Evolutionary conservation across 1,140 invertebrate genomes (phyloP).

Genomic region (Papilio glaucus): DNA sequence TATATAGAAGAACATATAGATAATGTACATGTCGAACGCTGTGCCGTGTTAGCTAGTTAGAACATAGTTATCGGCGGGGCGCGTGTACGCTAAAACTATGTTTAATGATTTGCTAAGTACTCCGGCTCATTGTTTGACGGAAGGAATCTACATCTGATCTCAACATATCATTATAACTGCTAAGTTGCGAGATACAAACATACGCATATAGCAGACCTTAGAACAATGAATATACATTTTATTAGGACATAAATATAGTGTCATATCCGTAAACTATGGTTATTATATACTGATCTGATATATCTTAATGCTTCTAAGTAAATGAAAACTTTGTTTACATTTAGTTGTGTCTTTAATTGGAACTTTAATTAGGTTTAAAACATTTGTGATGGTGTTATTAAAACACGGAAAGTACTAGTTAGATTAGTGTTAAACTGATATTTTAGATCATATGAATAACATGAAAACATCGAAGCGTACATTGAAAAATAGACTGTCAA

Average conservation of each 20-base stretch:
- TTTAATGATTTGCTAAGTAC: constrained; percentile 69
- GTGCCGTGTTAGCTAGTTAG: constrained; percentile 56
- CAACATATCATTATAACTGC: no score
- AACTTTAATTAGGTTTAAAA: not conserved
- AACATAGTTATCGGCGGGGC: constrained; percentile 58
- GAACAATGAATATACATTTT: not conserved
- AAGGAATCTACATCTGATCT: not conserved
- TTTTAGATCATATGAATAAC: not conserved
- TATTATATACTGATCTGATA: not conserved
- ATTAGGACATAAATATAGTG: not conserved
- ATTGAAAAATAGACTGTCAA: constrained; percentile 30
- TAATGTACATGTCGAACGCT: not conserved
- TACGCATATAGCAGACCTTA: not conserved
- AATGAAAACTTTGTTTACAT: not conserved
- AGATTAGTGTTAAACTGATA: not conserved
- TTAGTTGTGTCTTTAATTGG: not conserved
- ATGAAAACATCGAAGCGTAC: constrained; percentile 1
- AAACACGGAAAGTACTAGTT: not conserved
- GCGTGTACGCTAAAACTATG: constrained; percentile 56
- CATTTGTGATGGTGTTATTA: constrained; percentile 37
- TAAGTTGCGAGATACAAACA: no score
- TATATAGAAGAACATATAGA: not conserved
- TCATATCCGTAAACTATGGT: not conserved
- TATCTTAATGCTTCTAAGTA: not conserved
- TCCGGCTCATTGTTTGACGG: constrained; percentile 18